Conservation (phyloP, 1,140 invertebrate species). For the Aphelenchoides fujianensis region DNA sequence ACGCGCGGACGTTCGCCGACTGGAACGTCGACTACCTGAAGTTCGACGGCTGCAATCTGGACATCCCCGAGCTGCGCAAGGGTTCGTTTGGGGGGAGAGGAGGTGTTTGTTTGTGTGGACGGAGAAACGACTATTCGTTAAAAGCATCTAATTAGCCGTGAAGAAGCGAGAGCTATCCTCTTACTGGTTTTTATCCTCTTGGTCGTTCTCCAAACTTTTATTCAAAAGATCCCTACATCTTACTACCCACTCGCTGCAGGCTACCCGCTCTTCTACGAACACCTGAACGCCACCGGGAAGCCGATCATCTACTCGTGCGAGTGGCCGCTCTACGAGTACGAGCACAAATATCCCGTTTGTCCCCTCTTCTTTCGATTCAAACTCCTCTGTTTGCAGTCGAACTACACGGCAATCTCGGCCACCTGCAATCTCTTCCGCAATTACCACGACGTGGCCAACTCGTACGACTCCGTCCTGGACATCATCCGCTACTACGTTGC, state of each 20-base stretch:
- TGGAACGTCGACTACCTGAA: constrained; percentile 97
- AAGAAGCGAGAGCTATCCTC: too few relatives aligned
- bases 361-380: constrained; percentile 28
- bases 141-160: too few relatives aligned
- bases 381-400: too few relatives aligned
- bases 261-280: constrained; percentile 69
- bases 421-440: constrained; percentile 94
- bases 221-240: too few relatives aligned
- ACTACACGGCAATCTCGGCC: constrained; percentile 79
- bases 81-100: not conserved
- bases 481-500: constrained; percentile 93
- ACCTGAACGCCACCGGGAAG: constrained; percentile 79
- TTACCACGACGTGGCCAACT: constrained; percentile 88
- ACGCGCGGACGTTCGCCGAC: constrained; percentile 86
- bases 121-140: too few relatives aligned
- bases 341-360: not conserved
- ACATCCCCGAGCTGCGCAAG: not conserved
- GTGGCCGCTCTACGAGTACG: constrained; percentile 79
- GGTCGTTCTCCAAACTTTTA: not conserved
- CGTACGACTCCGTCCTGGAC: constrained; percentile 78
- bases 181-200: not conserved
- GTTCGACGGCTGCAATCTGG: constrained; percentile 75
- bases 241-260: too few relatives aligned
- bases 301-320: constrained; percentile 95
- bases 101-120: too few relatives aligned